These are phyloP conservation scores for Gallirallus australis DNA, from an alignment of 2,797 vertebrate species.

Conservation along the genomic window DNA sequence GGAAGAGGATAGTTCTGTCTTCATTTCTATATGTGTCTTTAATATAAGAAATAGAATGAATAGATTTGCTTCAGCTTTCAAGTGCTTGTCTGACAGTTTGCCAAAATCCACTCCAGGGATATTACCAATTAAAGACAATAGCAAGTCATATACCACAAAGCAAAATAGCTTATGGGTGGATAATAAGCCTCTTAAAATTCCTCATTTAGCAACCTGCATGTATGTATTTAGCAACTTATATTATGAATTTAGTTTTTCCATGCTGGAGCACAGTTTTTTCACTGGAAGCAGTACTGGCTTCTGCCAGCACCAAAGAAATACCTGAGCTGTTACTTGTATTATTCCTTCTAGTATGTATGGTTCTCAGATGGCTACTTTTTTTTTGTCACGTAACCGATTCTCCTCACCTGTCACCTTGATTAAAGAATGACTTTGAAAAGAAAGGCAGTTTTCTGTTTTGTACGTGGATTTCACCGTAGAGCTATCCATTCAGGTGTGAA, in stretches of 20 bases:
- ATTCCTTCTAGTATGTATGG: neutral
- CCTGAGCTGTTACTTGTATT: neutral
- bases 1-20: neutral
- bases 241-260: neutral
- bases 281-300: neutral
- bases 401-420: constrained; percentile 20
- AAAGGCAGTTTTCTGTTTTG: neutral
- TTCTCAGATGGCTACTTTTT: neutral
- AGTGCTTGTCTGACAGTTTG: neutral
- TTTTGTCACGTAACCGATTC: neutral
- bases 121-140: neutral
- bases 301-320: neutral
- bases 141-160: neutral
- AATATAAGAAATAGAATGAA: neutral
- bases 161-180: neutral
- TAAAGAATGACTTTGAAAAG: constrained; percentile 5
- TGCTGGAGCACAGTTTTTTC: neutral
- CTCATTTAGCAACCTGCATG: neutral
- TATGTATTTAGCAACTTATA: neutral
- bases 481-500: neutral
- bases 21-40: neutral
- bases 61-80: neutral
- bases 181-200: neutral
- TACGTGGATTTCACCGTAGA: neutral
- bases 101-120: neutral